These are phyloP conservation scores for Megalopta genalis DNA, from an alignment of 1,140 invertebrate genomes.

Conservation along the genomic window DNA sequence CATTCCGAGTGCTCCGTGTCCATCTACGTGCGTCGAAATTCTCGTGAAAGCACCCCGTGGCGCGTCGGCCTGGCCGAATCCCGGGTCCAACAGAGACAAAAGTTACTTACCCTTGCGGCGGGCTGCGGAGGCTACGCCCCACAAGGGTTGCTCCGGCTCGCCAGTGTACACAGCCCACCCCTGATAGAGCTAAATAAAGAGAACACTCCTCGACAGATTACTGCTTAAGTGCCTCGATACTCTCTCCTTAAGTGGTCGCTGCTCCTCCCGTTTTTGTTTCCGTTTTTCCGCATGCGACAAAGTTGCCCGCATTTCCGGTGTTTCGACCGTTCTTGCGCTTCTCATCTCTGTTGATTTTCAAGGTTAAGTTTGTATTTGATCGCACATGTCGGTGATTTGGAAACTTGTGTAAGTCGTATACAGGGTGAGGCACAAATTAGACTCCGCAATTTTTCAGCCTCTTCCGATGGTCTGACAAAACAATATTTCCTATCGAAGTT, in stretches of 20 bases:
- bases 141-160: conserved; percentile 59
- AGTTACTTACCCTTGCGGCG: conserved; percentile 53
- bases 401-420: no score
- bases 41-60: conserved; percentile 36
- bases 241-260: conserved; percentile 65
- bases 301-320: background rate
- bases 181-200: conserved; percentile 47
- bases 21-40: conserved; percentile 31
- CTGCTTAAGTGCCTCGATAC: conserved; percentile 66
- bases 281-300: background rate
- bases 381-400: no score
- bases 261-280: conserved; percentile 51
- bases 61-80: background rate
- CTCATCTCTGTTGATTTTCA: no score
- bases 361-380: no score
- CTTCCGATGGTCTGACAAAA: no score
- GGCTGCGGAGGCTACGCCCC: conserved; percentile 50
- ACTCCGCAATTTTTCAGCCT: no score
- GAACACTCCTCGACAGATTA: conserved; percentile 65
- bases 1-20: conserved; percentile 50
- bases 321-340: no score
- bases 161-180: conserved; percentile 51
- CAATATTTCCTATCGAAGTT: no score
- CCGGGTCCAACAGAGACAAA: conserved; percentile 45
- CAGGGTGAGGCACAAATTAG: no score